Percentiles rank a stretch among this genome's conserved stretches.
phyloP scores from a whole-genome alignment of 2,797 vertebrate genomes.

The Coreius guichenoti region DNA sequence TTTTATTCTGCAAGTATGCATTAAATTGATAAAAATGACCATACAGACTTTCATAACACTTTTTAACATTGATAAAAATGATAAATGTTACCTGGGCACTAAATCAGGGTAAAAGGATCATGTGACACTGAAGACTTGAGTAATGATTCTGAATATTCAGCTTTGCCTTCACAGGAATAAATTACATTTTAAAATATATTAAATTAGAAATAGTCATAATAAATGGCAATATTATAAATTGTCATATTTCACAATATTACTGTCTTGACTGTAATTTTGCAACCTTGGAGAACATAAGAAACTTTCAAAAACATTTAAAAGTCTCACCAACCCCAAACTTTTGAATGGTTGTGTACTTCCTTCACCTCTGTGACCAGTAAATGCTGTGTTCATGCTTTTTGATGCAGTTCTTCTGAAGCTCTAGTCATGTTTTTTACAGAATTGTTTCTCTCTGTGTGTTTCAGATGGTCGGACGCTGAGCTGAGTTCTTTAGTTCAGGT shows the following conservation, averaged over 20 bases:
- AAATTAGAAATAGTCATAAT: not conserved
- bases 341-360: not conserved
- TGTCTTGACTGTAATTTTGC: not conserved
- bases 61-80: not conserved
- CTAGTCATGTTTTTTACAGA: constrained; percentile 20
- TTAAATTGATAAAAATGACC: not conserved
- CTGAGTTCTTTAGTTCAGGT: constrained; percentile 82
- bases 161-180: not conserved
- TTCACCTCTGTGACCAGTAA: not conserved
- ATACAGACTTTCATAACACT: not conserved
- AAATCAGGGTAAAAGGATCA: not conserved
- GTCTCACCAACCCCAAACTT: not conserved
- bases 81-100: not conserved
- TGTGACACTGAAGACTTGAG: not conserved
- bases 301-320: not conserved
- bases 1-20: not conserved
- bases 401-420: not conserved
- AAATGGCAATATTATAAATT: not conserved
- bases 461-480: constrained; percentile 66
- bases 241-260: not conserved
- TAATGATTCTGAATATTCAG: not conserved
- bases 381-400: not conserved
- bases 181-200: not conserved
- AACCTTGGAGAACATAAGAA: not conserved
- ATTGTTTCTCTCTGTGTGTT: not conserved